These are phyloP conservation scores for Gracilinanus agilis DNA, from an alignment of 2,113 vertebrate species.

Conservation along the genomic window DNA sequence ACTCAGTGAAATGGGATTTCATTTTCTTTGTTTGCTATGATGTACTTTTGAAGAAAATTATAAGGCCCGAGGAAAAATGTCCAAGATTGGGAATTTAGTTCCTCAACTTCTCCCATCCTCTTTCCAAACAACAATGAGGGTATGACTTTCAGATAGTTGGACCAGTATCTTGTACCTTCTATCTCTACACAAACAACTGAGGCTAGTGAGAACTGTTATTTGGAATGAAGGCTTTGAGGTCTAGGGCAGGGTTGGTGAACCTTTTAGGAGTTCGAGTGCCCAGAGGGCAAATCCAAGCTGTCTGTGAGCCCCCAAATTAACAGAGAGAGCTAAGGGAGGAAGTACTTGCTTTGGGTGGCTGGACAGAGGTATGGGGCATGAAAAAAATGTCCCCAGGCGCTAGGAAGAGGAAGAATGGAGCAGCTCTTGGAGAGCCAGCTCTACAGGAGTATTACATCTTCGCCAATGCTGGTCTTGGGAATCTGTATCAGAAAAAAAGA, in stretches of 20 bases:
- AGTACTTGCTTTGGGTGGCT: no score
- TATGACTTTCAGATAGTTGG: neutral
- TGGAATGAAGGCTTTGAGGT: neutral
- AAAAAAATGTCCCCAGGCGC: no score
- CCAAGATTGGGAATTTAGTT: constrained; percentile 22
- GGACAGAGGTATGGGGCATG: no score
- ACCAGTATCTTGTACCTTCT: neutral
- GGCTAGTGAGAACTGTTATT: neutral
- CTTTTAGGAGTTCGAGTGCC: no score
- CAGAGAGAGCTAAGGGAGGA: no score
- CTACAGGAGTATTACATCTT: no score
- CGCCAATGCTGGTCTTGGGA: neutral
- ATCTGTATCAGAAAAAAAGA: neutral
- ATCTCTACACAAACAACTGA: neutral
- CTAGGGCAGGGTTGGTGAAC: no score
- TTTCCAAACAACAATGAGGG: neutral
- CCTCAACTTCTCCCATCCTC: neutral
- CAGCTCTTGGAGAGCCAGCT: no score
- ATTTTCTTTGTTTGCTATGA: constrained; percentile 24
- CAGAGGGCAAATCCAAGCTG: no score
- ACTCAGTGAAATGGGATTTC: neutral
- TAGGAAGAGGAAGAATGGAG: no score
- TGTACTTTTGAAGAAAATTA: constrained; percentile 24
- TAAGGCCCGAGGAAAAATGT: neutral
- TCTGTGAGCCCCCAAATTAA: no score